Conservation (phyloP, 1,140 invertebrate genomes). For the Calycopis cecrops region DNA sequence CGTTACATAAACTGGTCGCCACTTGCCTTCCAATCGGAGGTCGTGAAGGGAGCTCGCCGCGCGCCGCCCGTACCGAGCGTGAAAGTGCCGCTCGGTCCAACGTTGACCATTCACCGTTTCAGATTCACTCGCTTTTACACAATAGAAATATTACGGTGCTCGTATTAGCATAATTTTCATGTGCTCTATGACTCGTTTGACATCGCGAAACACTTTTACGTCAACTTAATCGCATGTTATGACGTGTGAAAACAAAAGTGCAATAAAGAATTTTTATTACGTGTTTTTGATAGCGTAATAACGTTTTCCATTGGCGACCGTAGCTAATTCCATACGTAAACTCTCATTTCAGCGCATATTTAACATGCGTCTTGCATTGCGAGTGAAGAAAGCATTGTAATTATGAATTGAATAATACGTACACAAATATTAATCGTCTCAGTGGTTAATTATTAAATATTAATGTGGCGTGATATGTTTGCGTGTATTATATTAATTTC, state of each 20-base stretch:
- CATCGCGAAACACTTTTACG: neutral
- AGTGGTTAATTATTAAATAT: neutral
- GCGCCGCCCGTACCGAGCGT: conserved; percentile 38
- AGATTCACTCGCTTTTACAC: conserved; percentile 49
- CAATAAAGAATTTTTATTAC: neutral
- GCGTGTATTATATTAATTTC: conserved; percentile 28
- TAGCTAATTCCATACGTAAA: conserved; percentile 13
- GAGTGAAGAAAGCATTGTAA: conserved; percentile 15
- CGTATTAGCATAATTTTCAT: conserved; percentile 6
- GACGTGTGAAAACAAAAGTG: neutral
- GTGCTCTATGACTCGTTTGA: neutral
- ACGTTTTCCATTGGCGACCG: conserved; percentile 13
- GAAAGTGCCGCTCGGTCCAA: conserved; percentile 48
- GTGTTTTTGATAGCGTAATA: conserved; percentile 3
- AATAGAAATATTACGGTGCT: conserved; percentile 26
- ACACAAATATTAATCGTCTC: neutral
- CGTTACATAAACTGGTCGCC: neutral
- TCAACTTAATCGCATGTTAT: neutral
- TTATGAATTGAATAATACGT: conserved; percentile 14
- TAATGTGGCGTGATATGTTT: conserved; percentile 24
- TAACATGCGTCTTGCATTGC: neutral
- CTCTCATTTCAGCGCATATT: neutral
- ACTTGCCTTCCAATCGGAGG: conserved; percentile 13
- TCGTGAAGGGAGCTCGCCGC: conserved; percentile 29
- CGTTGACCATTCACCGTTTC: conserved; percentile 38